Conservation (phyloP, 1,140 invertebrate genomes). For the Chlorops oryzae region DNA sequence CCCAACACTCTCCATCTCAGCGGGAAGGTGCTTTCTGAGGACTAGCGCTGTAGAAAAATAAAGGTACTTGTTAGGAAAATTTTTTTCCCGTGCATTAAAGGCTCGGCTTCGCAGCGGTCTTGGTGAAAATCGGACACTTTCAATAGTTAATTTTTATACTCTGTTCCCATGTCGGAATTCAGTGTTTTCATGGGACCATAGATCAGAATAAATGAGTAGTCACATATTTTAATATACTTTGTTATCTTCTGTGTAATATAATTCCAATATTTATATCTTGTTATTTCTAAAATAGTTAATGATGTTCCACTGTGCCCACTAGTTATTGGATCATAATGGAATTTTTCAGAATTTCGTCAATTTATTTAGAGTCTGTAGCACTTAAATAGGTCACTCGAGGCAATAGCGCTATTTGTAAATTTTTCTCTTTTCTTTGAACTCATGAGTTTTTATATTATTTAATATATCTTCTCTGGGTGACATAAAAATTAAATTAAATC, state of each 20-base stretch:
- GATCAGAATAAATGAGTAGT: slow-evolving; percentile 14
- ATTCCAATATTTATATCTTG: slow-evolving; percentile 5
- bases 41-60: too few species aligned
- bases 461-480: slow-evolving; percentile 3
- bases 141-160: too few species aligned
- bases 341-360: background rate
- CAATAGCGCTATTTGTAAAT: slow-evolving; percentile 6
- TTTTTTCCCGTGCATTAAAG: too few species aligned
- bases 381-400: background rate
- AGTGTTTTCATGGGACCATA: slow-evolving; percentile 18
- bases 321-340: slow-evolving; percentile 1
- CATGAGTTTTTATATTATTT: background rate
- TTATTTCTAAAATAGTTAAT: background rate
- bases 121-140: too few species aligned
- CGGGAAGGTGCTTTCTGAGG: too few species aligned
- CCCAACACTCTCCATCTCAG: too few species aligned
- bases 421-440: slow-evolving; percentile 4
- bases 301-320: background rate
- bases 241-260: slow-evolving; percentile 4
- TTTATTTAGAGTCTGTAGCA: background rate
- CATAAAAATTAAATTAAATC: background rate
- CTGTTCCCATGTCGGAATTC: too few species aligned
- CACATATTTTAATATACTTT: slow-evolving; percentile 9
- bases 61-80: too few species aligned
- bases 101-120: too few species aligned